These are phyloP conservation scores for Caiman crocodilus DNA, from an alignment of 2,797 vertebrate species.

Conservation along the genomic window DNA sequence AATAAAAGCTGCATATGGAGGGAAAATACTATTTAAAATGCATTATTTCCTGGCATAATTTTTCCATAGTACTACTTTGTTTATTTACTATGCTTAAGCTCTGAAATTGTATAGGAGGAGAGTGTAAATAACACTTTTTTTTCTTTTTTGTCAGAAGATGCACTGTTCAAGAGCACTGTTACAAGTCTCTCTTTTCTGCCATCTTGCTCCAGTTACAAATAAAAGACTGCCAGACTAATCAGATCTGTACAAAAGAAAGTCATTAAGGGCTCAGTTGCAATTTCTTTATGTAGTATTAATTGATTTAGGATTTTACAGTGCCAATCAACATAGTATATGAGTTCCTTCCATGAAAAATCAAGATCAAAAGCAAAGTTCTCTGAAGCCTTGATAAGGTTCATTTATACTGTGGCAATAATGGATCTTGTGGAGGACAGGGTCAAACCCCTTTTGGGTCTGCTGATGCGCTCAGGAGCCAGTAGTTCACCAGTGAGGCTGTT, in stretches of 20 bases:
- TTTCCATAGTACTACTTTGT: not conserved
- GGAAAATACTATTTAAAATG: slow-evolving; percentile 20
- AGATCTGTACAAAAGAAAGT: not conserved
- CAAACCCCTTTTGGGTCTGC: too few species aligned
- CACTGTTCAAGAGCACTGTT: not conserved
- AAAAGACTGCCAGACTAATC: not conserved
- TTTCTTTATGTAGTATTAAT: not conserved
- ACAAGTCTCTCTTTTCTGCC: not conserved
- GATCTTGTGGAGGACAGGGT: too few species aligned
- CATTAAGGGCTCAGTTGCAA: not conserved
- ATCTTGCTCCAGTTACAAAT: not conserved
- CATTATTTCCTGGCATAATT: not conserved
- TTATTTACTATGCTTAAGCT: not conserved
- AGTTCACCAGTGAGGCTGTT: too few species aligned
- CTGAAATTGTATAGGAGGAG: too few species aligned
- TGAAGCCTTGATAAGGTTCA: not conserved
- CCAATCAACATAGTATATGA: not conserved
- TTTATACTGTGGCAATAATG: too few species aligned
- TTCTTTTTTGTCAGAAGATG: not conserved
- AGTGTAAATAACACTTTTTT: too few species aligned
- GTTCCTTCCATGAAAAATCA: not conserved
- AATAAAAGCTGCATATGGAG: not conserved
- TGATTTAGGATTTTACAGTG: not conserved
- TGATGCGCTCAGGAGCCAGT: too few species aligned
- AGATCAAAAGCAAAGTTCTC: not conserved